Evolutionary conservation across 2,113 vertebrate genomes (phyloP), one percentile per base, ranked within the genome.

Genomic region (Saguinus imperator): DNA sequence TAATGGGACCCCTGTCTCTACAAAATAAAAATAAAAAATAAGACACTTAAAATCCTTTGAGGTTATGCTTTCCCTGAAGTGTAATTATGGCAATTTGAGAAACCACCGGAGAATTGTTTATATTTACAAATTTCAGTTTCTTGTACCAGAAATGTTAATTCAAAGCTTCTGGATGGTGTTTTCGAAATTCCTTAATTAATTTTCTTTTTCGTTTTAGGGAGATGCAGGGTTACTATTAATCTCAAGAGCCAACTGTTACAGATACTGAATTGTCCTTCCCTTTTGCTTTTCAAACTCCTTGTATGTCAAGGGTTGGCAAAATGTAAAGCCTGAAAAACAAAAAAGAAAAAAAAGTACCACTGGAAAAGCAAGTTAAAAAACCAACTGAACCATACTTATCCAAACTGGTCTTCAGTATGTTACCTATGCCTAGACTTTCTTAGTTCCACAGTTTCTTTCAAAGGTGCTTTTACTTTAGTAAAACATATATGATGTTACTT

Each of bases 171-270:
- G 98, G 99, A 96, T 99, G 99, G 88, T 99, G 98, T 94, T 99
- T 99, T 97, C 95, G 96, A 89, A 99, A 99, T 95, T 99, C 99
- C 94, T 99, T 99, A 92, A 99, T 97, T 75, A 99, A 95, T 97
- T 98, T 97, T 96, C 98, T 99, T 98, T 97, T 99, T 91, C 98
- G 97, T 95, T 99, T 99, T 45, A 37, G 96, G 77, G 99, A 92
- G 87, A 99, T 92, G 40, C 77, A 66, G 92, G 40, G 79, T 98
- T 98, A 13, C 93, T 97, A 27, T 98, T 98, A 66, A 99, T 97
- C 25, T 98, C 97, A 43, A 85, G 90, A 40, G 99, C 96, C 70
- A 99, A 98, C 82, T 98, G 94, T 17, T 98, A 98, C 88, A 99
- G 98, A 97, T 98, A 96, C 4, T 98, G 91, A 50, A 97, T 99